Percentiles rank a stretch among this genome's conserved stretches.
phyloP scores from a whole-genome alignment of 23 tunicate genomes.

The Clavelina lepadiformis region DNA sequence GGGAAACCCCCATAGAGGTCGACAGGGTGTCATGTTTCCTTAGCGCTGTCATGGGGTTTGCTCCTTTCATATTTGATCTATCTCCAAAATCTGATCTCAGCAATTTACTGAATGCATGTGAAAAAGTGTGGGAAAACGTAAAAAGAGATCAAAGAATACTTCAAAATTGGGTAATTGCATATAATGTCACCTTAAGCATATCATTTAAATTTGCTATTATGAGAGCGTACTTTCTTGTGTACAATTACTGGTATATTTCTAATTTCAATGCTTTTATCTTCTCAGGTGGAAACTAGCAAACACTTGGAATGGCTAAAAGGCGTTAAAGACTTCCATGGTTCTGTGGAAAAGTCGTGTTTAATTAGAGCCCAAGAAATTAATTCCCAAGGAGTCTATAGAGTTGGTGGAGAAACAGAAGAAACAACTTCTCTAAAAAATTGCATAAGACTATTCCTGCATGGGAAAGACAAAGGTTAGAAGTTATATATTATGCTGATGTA shows the following conservation, averaged over 20 bases:
- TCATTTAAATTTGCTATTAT: neutral
- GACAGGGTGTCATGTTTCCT: slow-evolving; percentile 63
- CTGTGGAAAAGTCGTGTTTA: slow-evolving; percentile 50
- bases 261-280: neutral
- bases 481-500: neutral
- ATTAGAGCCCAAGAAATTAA: slow-evolving; percentile 54
- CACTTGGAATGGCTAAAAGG: slow-evolving; percentile 45
- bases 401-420: slow-evolving; percentile 8
- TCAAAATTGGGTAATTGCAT: slow-evolving; percentile 9
- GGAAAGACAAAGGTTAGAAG: neutral
- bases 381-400: slow-evolving; percentile 31
- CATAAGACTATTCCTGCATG: slow-evolving; percentile 5
- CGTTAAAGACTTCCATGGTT: slow-evolving; percentile 47
- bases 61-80: slow-evolving; percentile 53
- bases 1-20: slow-evolving; percentile 56
- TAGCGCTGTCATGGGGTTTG: slow-evolving; percentile 66
- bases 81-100: slow-evolving; percentile 9
- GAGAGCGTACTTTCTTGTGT: neutral
- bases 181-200: neutral
- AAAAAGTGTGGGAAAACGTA: slow-evolving; percentile 32
- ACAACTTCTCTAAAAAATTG: slow-evolving; percentile 37
- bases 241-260: neutral
- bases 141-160: slow-evolving; percentile 13
- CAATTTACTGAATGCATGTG: slow-evolving; percentile 22
- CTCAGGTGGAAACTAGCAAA: slow-evolving; percentile 13